Evolutionary conservation across 1,140 invertebrate species (phyloP).

Genomic region (Drosophila watanabei): DNA sequence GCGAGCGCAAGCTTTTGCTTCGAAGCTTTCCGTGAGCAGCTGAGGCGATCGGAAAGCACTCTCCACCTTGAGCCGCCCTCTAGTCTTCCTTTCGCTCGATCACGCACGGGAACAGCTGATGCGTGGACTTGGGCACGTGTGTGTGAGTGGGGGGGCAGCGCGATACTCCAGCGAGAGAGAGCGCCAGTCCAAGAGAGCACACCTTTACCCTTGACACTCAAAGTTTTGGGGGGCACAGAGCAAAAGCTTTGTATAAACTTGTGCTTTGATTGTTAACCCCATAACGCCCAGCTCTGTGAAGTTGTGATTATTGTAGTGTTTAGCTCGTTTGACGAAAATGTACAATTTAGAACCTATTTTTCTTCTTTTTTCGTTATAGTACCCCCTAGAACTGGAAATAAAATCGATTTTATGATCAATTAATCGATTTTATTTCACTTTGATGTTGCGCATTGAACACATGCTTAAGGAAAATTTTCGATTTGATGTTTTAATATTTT

Average conservation of each 20-base stretch:
- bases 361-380: too few relatives aligned
- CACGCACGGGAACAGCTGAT: constrained; percentile 21
- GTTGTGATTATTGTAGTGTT: too few relatives aligned
- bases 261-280: neutral
- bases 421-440: too few relatives aligned
- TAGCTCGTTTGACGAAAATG: too few relatives aligned
- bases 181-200: neutral
- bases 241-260: neutral
- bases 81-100: constrained; percentile 22
- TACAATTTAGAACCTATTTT: too few relatives aligned
- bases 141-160: neutral
- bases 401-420: too few relatives aligned
- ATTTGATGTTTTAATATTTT: too few relatives aligned
- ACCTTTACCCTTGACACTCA: constrained; percentile 28
- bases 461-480: too few relatives aligned
- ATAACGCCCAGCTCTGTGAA: neutral
- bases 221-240: neutral
- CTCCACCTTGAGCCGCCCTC: constrained; percentile 66
- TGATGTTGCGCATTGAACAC: too few relatives aligned
- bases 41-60: constrained; percentile 7
- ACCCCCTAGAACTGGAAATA: too few relatives aligned
- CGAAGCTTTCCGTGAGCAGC: constrained; percentile 17
- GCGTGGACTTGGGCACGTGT: constrained; percentile 3
- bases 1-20: constrained; percentile 19
- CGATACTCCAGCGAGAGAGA: neutral